Evolutionary conservation across 2,797 vertebrate species (phyloP), one percentile per base, ranked within the genome.

Genomic region (Diglossa cyanea): DNA sequence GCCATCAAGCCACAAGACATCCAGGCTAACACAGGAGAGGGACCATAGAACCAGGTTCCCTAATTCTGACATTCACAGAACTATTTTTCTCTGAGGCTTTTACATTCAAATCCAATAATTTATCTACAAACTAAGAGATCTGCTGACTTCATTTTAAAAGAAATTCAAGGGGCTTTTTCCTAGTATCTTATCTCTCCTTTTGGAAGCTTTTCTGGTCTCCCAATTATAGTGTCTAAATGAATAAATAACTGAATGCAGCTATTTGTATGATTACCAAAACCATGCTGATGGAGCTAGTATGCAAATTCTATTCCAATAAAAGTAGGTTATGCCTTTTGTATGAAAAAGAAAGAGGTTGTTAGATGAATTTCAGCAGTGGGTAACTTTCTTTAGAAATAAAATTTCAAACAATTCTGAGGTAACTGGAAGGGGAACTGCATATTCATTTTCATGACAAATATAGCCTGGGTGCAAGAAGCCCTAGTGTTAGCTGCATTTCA

Each of bases 41-140:
- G 9, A 77, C 44, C 44, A 19, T 1, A 66, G 55, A 91, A 74
- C 30, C 23, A 78, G 30, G 24, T 58, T 90, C 62, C 50, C 18
- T 90, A 75, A 72, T 84, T 81, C 54, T 61, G 53, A n/a, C 51
- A 47, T 63, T 84, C 54, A 86, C 24, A 51, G 50, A 86, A 53
- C 17, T 77, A 50, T 45, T 96, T 80, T 91, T 74, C 68, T 88
- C 80, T 45, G 35, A 91, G 86, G 51, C 23, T 83, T 94, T 95
- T 90, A 35, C 11, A 66, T 86, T 84, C 33, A 51, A 94, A 55
- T 88, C 47, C 54, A 88, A 78, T 60, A 73, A 77, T 66, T 55
- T 54, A 75, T 23, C 39, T 62, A 65, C 63, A 84, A 77, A 63
- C n/a, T 72, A 75, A 94, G 62, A 93, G 81, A 78, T 70, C 21